Base-by-base conservation (phyloP, 1,140 invertebrate species). In the Mamestra configurata region DNA sequence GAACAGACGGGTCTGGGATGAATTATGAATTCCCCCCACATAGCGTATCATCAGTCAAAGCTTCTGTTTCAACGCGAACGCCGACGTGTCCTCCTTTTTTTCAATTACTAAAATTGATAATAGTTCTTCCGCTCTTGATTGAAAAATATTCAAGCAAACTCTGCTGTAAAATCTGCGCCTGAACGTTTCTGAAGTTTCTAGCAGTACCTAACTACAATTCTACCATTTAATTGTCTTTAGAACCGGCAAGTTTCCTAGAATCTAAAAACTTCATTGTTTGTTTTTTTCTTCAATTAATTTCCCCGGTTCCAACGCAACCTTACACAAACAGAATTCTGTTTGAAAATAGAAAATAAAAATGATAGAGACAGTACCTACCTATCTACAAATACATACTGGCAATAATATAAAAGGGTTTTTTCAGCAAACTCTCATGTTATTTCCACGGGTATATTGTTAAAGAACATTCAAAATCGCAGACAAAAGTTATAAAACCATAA, bases 11-110 rank as follows among this genome's bases (percentile, higher is more conserved):
- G 7, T 51, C 46, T 24, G 46, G n/a, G 68, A 71, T 71, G 68
- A 53, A 53, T 53, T 71, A 71, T 71, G 43, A 53, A 71, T 71
- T 71, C 68, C 68, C 46, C 68, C n/a, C 46, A 53, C 68, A 53
- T 35, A 35, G 27, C 68, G 68, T 35, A 71, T 53, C 68, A 71
- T 71, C 68, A 71, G 68, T 71, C 46, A 71, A 51, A 53, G 68
- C 24, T 51, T 51, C 43, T 71, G 46, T 71, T 71, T 53, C 68
- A 71, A 70, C 15, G 40, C 13, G 37, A 37, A n/a, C 66, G 35
- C 18, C 61, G 61, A 43, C 61, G 40, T n/a, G 66, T 70, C 66
- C 43, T 49, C 66, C 10, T 46, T 70, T 70, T 66, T 70, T 70
- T 46, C 64, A 49, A 70, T 70, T 27, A 49, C 66, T 22, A 70